phyloP scores from a whole-genome alignment of 2,797 vertebrate species.

The Nothura maculosa region DNA sequence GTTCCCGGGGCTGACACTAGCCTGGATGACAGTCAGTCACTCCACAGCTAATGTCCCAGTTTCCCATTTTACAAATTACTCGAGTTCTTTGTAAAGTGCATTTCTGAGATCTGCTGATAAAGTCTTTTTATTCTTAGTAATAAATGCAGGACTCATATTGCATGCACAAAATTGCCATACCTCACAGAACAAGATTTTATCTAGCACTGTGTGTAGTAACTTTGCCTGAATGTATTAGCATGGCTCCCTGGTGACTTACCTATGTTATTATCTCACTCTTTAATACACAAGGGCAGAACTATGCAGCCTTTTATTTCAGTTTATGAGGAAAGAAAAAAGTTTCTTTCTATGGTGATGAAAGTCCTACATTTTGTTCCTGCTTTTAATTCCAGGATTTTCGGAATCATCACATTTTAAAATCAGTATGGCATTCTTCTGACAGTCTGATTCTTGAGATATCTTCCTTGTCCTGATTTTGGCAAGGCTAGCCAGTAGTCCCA shows the following conservation, averaged over 20 bases:
- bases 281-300: neutral
- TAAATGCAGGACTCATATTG: constrained; percentile 30
- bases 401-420: neutral
- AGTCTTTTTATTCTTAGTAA: constrained; percentile 34
- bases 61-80: constrained; percentile 23
- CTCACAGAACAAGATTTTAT: neutral
- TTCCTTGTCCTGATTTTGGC: neutral
- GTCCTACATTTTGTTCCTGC: neutral
- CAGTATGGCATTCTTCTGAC: neutral
- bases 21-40: constrained; percentile 47
- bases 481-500: neutral
- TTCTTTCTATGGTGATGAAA: neutral
- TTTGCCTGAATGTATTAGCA: neutral
- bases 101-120: constrained; percentile 58
- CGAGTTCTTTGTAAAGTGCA: constrained; percentile 20
- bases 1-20: constrained; percentile 49
- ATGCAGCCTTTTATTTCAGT: neutral
- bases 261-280: neutral
- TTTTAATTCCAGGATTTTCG: neutral
- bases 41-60: neutral
- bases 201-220: neutral
- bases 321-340: neutral
- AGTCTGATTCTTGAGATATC: neutral
- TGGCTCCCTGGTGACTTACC: neutral
- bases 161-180: neutral